phyloP scores from a whole-genome alignment of 2,888 invertebrate species.

The Allolobophora icterica region DNA sequence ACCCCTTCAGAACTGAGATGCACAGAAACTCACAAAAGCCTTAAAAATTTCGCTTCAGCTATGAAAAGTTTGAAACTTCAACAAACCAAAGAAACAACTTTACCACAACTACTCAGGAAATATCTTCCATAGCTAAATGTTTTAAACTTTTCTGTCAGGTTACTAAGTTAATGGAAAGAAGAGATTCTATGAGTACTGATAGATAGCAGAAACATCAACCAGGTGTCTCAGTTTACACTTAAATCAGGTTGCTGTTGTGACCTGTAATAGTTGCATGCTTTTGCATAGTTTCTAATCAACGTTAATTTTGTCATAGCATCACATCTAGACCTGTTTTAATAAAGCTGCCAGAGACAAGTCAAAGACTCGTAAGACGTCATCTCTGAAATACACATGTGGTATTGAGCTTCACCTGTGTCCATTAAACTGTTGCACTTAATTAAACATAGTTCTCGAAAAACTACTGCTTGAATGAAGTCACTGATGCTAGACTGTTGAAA shows the following conservation, averaged over 20 bases:
- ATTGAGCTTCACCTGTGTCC: neutral
- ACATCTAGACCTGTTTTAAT: neutral
- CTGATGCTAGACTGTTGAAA: neutral
- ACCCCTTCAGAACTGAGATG: no score
- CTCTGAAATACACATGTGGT: no score
- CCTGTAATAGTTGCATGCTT: neutral
- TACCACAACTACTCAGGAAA: no score
- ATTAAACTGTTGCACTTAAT: neutral
- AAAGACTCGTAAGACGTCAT: no score
- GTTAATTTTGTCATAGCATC: neutral
- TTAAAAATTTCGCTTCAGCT: no score
- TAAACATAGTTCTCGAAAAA: neutral
- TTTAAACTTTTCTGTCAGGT: neutral
- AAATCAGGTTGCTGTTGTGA: neutral
- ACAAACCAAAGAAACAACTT: no score
- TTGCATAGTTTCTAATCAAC: neutral
- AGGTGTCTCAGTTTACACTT: neutral
- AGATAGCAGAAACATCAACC: neutral
- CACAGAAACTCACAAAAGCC: no score
- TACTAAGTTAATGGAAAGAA: neutral
- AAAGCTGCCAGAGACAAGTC: neutral
- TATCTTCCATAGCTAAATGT: neutral
- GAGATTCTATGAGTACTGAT: neutral
- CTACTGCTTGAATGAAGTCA: no score
- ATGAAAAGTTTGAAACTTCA: no score